Base-by-base conservation (phyloP, 1,140 invertebrate species). In the Melanaphis sacchari region DNA sequence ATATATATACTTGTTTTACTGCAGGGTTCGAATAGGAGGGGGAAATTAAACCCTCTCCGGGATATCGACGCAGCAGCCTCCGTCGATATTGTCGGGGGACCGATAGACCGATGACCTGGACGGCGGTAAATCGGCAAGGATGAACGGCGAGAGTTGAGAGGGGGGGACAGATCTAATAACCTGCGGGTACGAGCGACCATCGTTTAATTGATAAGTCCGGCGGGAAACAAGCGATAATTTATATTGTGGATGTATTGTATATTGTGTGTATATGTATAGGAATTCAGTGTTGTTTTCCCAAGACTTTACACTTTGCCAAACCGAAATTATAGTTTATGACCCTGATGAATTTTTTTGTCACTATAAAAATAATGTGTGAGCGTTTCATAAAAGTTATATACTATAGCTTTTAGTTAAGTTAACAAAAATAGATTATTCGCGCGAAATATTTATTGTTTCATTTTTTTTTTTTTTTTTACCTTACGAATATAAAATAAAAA, bases 141-240 rank as follows among this genome's bases (percentile, higher is more conserved):
- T 41, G 38, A 40, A 31, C 40, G 84, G 88, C 24, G 49, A 49
- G 46, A n/a, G 46, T 24, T 36, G 31, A 18, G 26, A 6, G 26
- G 21, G 41, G 43, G 59, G 59, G 59, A 18, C 59, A 76, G 59
- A 90, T 46, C 36, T 90, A 90, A 59, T 91, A 91, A 66, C 31
- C 38, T 21, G 18, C 52, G 52, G 38, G 90, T 91, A 54, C 38
- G 54, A n/a, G 2, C 31, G 31, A n/a, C 54, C 49, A 26, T 40
- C 38, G 54, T 66, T 91, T 91, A 91, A 91, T 91, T 91, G 90
- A 66, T 66, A 91, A 91, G 54, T 91, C 90, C 90, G 40, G 40
- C 54, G 90, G 90, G 90, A 91, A 41, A 66, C 87, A 43, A 36
- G 90, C 54, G 90, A 66, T 46, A 91, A 91, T 91, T 66, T 91